Base-by-base conservation (phyloP, 2,113 vertebrate species). In the Mormyrus iriodes region DNA sequence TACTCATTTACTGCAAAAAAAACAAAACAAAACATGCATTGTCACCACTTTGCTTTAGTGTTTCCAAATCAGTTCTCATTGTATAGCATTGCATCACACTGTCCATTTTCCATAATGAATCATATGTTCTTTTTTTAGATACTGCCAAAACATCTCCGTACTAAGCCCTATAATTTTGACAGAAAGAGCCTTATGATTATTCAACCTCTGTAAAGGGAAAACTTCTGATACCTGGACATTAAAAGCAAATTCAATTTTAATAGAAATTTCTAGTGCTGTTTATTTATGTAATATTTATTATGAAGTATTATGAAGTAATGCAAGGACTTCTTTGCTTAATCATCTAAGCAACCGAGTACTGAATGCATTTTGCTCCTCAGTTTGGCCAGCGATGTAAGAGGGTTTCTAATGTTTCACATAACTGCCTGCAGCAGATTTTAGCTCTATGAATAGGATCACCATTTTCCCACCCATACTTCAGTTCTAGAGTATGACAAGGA, bases 371-470 rank as follows among this genome's bases (percentile, higher is more conserved):
- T 87, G n/a, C 90, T 85, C 90, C 92, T 91, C 90, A 90, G 90
- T 73, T 88, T 87, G 92, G 90, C 83, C 90, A 90, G 73, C 92
- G 91, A 91, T 42, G 65, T 94, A 95, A 95, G 91, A 94, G 94
- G 94, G 94, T 94, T 93, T 65, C 35, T 53, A 35, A 46, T 46
- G 87, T 52, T 31, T 52, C 87, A 86, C 55, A 88, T 31, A 88
- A 82, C 88, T 8, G 21, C 79, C 88, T 65, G 90, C 13, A 85
- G 90, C 90, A 92, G 92, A 92, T 90, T 88, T 83, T 3, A 89
- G 90, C 24, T 21, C 89, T 89, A 84, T 90, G 92, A 95, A 95
- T 91, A 94, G 94, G 93, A 94, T 95, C 94, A 94, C 46, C 89
- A 90, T 92, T 93, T 92, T 19, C 73, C 85, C 92, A 89, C 90